phyloP scores from a whole-genome alignment of 1,140 invertebrate species.

The Drosophila virilis region DNA sequence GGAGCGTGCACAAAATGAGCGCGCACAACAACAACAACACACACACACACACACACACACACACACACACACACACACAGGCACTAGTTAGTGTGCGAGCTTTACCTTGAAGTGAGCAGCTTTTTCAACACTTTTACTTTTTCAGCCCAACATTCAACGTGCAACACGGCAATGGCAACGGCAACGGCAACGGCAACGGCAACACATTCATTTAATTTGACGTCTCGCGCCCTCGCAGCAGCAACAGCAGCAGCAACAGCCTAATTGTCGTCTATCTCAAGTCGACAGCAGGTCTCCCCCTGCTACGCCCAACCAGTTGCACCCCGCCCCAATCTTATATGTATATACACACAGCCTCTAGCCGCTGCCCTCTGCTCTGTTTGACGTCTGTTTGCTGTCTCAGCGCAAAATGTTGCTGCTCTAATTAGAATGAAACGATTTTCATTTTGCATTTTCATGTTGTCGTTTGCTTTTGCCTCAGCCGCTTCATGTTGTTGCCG shows the following conservation, averaged over 20 bases:
- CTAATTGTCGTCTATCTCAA: slow-evolving; percentile 78
- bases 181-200: neutral
- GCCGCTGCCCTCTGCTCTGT: neutral
- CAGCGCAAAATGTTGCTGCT: slow-evolving; percentile 78
- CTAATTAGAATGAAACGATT: slow-evolving; percentile 81
- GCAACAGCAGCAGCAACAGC: slow-evolving; percentile 25
- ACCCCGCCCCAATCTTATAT: too few species aligned
- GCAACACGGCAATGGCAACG: slow-evolving; percentile 36
- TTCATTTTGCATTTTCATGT: slow-evolving; percentile 78
- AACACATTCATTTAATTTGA: slow-evolving; percentile 74
- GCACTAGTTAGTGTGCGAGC: slow-evolving; percentile 42
- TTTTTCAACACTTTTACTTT: slow-evolving; percentile 78
- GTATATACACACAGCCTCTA: neutral
- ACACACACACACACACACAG: slow-evolving; percentile 1
- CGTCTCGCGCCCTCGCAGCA: slow-evolving; percentile 22
- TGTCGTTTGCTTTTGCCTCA: slow-evolving; percentile 35
- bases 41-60: slow-evolving; percentile 24
- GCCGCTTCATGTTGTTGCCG: slow-evolving; percentile 20
- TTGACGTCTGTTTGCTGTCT: slow-evolving; percentile 72
- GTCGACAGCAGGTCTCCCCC: slow-evolving; percentile 41
- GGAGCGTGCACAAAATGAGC: slow-evolving; percentile 63
- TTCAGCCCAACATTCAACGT: slow-evolving; percentile 21
- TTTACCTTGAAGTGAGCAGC: slow-evolving; percentile 79
- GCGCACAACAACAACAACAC: slow-evolving; percentile 38
- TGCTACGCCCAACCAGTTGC: neutral